Percentiles rank a stretch among this genome's conserved stretches.
Evolutionary conservation across 2,113 vertebrate species (phyloP).

Genomic region (Guaruba guarouba): DNA sequence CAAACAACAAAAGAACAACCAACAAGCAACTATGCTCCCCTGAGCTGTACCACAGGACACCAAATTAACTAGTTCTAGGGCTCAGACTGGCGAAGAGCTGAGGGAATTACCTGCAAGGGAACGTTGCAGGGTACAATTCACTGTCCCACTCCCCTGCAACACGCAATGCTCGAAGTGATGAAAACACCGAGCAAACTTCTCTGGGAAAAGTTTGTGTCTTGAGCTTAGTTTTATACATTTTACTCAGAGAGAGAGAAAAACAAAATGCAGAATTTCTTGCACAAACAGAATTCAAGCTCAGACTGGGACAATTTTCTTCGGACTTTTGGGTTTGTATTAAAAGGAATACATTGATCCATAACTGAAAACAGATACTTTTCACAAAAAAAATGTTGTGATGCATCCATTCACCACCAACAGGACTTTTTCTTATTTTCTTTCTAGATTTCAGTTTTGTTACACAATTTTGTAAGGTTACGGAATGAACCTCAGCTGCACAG

Average conservation of each 20-base stretch:
- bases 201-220: neutral
- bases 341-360: neutral
- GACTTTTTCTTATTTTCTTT: neutral
- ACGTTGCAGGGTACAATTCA: rapidly evolving
- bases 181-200: neutral
- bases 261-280: neutral
- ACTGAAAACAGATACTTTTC: neutral
- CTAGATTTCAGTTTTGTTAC: neutral
- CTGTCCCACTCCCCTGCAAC: neutral
- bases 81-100: neutral
- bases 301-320: neutral
- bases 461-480: neutral
- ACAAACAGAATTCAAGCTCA: neutral
- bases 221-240: neutral
- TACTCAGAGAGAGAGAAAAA: neutral
- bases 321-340: neutral
- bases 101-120: neutral
- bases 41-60: neutral
- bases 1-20: neutral
- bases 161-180: neutral
- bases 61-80: neutral
- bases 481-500: neutral
- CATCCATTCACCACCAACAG: neutral
- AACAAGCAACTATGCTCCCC: neutral
- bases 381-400: neutral